These are phyloP conservation scores for Holacanthella duospinosa DNA, from an alignment of 2,888 invertebrate genomes.

Conservation along the genomic window DNA sequence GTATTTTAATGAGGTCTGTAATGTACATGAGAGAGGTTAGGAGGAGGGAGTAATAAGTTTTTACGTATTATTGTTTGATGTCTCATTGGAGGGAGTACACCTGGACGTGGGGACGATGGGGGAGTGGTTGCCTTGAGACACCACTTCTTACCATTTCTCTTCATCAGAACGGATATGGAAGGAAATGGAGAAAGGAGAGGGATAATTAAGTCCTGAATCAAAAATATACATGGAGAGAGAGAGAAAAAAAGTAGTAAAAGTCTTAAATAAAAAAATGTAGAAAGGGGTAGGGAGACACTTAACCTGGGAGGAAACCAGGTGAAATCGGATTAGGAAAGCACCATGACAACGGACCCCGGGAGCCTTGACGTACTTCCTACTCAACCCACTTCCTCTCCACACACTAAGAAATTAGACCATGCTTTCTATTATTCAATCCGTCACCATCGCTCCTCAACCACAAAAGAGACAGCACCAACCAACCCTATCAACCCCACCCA, in stretches of 20 bases:
- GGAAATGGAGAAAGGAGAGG: background rate
- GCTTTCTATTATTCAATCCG: no score
- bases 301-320: background rate
- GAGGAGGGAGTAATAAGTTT: background rate
- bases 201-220: background rate
- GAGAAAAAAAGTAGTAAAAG: no score
- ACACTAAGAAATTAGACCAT: no score
- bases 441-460: no score
- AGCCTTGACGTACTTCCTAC: background rate
- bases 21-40: background rate
- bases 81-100: no score
- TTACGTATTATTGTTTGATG: background rate
- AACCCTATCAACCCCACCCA: background rate
- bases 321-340: conserved; percentile 1
- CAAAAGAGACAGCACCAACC: background rate
- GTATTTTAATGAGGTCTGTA: conserved; percentile 1
- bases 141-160: background rate
- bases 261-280: background rate
- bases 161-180: background rate
- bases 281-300: background rate
- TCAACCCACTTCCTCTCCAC: background rate
- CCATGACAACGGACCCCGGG: background rate
- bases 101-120: no score
- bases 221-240: background rate
- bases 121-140: background rate